These are phyloP conservation scores for Ormyrus labotus DNA, from an alignment of 2,888 invertebrate genomes.

Conservation along the genomic window DNA sequence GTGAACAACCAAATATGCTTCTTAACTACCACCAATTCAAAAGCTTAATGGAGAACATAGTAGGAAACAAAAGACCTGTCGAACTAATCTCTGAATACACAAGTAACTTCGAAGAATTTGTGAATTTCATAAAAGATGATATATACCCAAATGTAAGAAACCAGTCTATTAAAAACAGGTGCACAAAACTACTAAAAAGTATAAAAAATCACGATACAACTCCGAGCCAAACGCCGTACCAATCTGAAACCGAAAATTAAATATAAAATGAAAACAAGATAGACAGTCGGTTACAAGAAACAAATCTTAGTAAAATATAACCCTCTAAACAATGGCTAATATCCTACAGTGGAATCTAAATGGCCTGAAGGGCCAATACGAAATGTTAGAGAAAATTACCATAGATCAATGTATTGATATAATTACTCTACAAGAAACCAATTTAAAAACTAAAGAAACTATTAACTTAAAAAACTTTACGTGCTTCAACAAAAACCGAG, in stretches of 20 bases:
- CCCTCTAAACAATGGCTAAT: background rate
- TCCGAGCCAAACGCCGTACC: too few species aligned
- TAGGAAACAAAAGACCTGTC: background rate
- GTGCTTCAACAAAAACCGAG: background rate
- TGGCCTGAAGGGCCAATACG: background rate
- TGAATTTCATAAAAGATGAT: too few species aligned
- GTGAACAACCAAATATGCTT: background rate
- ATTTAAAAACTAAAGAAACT: background rate
- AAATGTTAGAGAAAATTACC: background rate
- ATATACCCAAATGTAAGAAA: background rate
- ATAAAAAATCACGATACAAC: too few species aligned
- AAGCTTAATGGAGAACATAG: background rate
- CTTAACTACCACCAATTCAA: conserved; percentile 20
- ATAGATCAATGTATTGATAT: background rate
- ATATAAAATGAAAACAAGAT: background rate
- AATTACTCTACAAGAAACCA: background rate
- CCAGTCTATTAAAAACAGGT: background rate
- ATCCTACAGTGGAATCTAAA: background rate
- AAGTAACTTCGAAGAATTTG: too few species aligned
- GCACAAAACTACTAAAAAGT: too few species aligned
- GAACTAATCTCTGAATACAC: background rate
- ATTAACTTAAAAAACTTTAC: background rate
- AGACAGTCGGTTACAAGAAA: too few species aligned
- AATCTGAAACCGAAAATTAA: too few species aligned
- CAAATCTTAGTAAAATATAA: too few species aligned